Evolutionary conservation across 53 echinoderm and acorn worm genomes (phyloP).

Genomic region (Echinometra lucunter): DNA sequence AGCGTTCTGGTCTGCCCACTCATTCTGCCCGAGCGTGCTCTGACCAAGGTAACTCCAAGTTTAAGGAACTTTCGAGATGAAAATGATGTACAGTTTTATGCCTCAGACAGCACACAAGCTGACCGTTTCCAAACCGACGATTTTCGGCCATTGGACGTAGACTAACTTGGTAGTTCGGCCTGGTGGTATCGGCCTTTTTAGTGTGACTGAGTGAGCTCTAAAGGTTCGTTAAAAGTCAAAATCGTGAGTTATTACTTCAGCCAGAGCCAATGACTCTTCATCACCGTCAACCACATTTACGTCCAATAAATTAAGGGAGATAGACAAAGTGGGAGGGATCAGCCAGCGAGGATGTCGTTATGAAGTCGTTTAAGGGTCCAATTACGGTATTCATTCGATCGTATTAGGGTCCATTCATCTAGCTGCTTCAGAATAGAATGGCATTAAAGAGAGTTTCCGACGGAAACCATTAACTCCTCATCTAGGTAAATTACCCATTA

Average conservation of each 20-base stretch:
- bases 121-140: too few species aligned
- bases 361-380: constrained; percentile 56
- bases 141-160: too few species aligned
- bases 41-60: constrained; percentile 35
- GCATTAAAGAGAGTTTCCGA: constrained; percentile 1
- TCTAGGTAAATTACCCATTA: constrained; percentile 3
- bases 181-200: too few species aligned
- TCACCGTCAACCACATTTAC: not conserved
- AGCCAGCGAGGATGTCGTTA: constrained; percentile 6
- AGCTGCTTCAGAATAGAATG: constrained; percentile 7
- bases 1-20: not conserved
- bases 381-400: constrained; percentile 52
- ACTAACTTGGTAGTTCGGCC: too few species aligned
- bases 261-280: not conserved
- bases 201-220: too few species aligned
- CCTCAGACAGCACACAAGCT: too few species aligned
- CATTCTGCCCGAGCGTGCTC: not conserved
- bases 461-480: constrained; percentile 56
- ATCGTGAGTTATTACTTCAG: not conserved
- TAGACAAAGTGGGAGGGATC: constrained; percentile 43
- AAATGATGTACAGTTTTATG: not conserved
- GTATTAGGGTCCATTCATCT: constrained; percentile 31
- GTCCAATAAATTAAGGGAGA: not conserved
- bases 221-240: not conserved
- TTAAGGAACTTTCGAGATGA: not conserved